phyloP scores from a whole-genome alignment of 2,797 vertebrate genomes.

The Parotocinclus haroldoi region DNA sequence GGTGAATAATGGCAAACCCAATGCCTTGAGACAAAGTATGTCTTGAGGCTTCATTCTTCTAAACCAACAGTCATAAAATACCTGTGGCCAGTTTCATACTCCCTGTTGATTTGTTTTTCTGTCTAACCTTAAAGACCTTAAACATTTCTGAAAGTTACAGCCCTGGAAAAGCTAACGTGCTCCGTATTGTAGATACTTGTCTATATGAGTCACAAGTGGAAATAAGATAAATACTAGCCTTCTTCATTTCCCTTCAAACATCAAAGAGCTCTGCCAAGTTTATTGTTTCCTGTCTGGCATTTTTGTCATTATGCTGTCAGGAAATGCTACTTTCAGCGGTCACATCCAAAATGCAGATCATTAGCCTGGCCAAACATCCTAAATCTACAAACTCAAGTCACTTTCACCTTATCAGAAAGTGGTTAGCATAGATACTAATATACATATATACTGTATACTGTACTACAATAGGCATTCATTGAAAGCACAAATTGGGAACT shows the following conservation, averaged over 20 bases:
- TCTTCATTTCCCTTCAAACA: slow-evolving; percentile 34
- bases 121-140: slow-evolving; percentile 9
- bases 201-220: slow-evolving; percentile 24
- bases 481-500: background rate
- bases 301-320: slow-evolving; percentile 45
- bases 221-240: slow-evolving; percentile 22
- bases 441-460: background rate
- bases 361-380: slow-evolving; percentile 45
- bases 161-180: slow-evolving; percentile 28
- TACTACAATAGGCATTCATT: background rate
- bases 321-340: slow-evolving; percentile 67
- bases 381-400: background rate
- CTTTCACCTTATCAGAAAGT: background rate
- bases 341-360: slow-evolving; percentile 53
- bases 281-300: slow-evolving; percentile 59
- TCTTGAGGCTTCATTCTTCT: slow-evolving; percentile 20
- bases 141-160: slow-evolving; percentile 36
- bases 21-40: slow-evolving; percentile 22
- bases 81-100: slow-evolving; percentile 1
- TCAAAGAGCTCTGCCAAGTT: slow-evolving; percentile 64
- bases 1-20: slow-evolving; percentile 40
- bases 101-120: background rate
- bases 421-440: background rate
- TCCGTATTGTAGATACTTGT: slow-evolving; percentile 21
- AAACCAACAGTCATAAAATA: slow-evolving; percentile 16